phyloP scores from a whole-genome alignment of 2,888 invertebrate species.

The Acanthosepion lycidas region DNA sequence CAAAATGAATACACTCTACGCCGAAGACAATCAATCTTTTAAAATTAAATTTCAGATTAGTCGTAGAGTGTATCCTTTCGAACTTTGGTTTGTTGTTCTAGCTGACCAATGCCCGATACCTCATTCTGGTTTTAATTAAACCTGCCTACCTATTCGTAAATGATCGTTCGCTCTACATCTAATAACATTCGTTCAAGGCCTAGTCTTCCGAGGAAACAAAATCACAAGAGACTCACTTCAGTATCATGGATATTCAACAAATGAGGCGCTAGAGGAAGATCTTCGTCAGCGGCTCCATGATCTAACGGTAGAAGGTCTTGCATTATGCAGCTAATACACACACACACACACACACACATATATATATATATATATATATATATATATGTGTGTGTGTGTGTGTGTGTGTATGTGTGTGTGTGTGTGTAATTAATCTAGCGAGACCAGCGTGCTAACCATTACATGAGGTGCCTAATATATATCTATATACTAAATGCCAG shows the following conservation, averaged over 20 bases:
- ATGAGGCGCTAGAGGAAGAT: too few species aligned
- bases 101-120: background rate
- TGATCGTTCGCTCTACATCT: background rate
- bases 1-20: background rate
- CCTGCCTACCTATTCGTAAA: background rate
- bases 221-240: background rate
- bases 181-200: background rate
- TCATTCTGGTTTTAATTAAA: slow-evolving; percentile 16
- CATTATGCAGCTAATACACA: background rate
- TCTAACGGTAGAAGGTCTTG: background rate
- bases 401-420: too few species aligned
- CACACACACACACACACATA: too few species aligned
- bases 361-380: too few species aligned
- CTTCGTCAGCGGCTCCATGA: background rate
- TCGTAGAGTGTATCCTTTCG: slow-evolving; percentile 15
- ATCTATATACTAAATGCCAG: too few species aligned
- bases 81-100: background rate
- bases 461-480: too few species aligned
- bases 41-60: background rate
- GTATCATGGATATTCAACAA: background rate
- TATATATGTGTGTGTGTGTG: too few species aligned
- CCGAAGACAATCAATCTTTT: background rate
- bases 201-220: background rate
- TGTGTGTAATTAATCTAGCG: too few species aligned
- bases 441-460: too few species aligned